Base-by-base conservation (phyloP, 2,797 vertebrate genomes). In the Megaceryle alcyon region DNA sequence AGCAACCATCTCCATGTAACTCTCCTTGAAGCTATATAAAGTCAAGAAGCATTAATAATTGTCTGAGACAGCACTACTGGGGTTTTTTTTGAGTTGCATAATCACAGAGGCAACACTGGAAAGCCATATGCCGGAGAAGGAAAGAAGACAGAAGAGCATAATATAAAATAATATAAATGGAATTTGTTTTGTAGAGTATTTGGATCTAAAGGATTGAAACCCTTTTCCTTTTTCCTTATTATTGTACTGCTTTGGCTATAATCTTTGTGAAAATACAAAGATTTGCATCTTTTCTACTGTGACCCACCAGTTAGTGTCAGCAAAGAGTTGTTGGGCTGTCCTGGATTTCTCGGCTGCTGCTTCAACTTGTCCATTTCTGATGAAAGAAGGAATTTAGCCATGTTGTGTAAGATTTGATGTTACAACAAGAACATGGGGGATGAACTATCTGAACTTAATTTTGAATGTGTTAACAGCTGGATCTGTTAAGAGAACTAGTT, bases 21-120 rank as follows among this genome's bases (percentile, higher is more conserved):
- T 65, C 53, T 71, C 76, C 84, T 92, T 70, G 87, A 46, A 92
- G 91, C 65, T 93, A 83, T 70, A 18, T 29, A 96, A 94, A 94
- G 14, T 46, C 33, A 73, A 56, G 46, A 61, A 88, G 29, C 35
- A 82, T 65, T 84, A 64, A 60, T 70, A 25, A 22, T 39, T 71
- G 31, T 60, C 48, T 80, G 39, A 86, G 37, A 64, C 29, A 57
- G 16, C 10, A 8, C 31, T 64, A 6, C 8, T 21, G 9, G 9
- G 3, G 3, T 41, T 82, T 81, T 43, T 81, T 82, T 51, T 10
- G 31, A 82, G 48, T 80, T 5, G 26, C n/a, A 23, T 39, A 37
- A 41, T 83, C 54, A 64, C 51, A 61, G 44, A 75, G 61, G 21
- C 35, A 82, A 39, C 31, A 10, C 35, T 46, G 19, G 46, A 75